Evolutionary conservation across 2,113 vertebrate species (phyloP), one percentile per base, ranked within the genome.

Genomic region (Edolisoma coerulescens): DNA sequence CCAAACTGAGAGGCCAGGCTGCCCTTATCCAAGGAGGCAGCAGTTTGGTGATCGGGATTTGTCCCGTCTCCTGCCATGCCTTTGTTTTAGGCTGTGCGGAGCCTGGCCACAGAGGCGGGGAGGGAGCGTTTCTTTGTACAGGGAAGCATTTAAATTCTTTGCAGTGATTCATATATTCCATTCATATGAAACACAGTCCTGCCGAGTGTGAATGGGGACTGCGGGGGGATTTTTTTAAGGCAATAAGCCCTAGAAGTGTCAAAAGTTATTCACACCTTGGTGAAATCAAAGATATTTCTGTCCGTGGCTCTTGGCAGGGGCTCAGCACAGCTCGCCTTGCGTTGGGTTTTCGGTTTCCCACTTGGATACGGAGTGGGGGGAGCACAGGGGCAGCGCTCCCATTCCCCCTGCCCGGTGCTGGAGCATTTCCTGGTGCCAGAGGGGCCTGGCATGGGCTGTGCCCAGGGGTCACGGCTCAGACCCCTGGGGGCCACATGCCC

Each of bases 131-230:
- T 83, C 90, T 96, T 96, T 96, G 93, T 89, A 93, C 80, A 59
- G 84, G 89, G 96, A 95, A 96, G 90, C 91, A 63, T 93, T 96
- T 92, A 91, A 94, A 76, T 95, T 95, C 93, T 95, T 94, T 76
- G 83, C 92, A 82, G 91, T 96, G 96, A 97, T 97, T 97, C 96
- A 97, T 91, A 97, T 96, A 87, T 97, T 97, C 96, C 95, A 90
- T 96, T 95, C 95, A 94, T 96, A 90, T 68, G 91, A 93, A 95
- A 90, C 93, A 60, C 93, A 87, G 94, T 61, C 68, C 85, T 79
- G 84, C 22, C 4, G 82, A 90, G 94, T 83, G 95, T 95, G 96
- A 95, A 95, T 93, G 94, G 95, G 86, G 88, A 75, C 94, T 95
- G 92, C 18, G 76, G 95, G 89, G 88, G 90, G 81, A 93, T 74